These are phyloP conservation scores for Cephus cinctus DNA, from an alignment of 1,140 invertebrate species.

Conservation along the genomic window DNA sequence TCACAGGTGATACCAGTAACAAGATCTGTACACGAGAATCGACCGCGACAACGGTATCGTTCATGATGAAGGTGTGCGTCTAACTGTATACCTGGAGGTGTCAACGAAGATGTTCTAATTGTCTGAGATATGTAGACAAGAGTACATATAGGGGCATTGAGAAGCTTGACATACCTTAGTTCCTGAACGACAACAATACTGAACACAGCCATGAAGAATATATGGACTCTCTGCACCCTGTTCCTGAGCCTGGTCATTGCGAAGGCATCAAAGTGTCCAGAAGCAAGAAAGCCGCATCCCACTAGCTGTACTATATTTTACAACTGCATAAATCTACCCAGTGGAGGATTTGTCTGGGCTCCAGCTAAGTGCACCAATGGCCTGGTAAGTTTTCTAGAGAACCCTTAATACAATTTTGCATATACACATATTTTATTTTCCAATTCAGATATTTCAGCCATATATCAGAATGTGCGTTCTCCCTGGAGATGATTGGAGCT, in stretches of 20 bases:
- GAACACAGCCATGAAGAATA: conserved; percentile 17
- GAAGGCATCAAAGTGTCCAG: conserved; percentile 45
- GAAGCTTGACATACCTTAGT: background rate
- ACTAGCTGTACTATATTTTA: conserved; percentile 57
- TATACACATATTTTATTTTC: too few species aligned
- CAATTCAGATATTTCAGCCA: conserved; percentile 53
- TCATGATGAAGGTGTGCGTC: too few species aligned
- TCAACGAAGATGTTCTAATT: conserved; percentile 3
- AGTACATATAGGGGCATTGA: conserved; percentile 30
- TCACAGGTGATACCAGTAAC: too few species aligned
- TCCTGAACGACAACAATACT: background rate
- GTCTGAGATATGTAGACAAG: conserved; percentile 29
- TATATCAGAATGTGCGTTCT: conserved; percentile 53
- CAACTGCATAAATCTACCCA: conserved; percentile 53
- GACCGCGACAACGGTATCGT: too few species aligned
- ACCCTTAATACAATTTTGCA: too few species aligned
- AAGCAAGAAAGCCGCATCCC: conserved; percentile 50
- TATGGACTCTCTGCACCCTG: conserved; percentile 4
- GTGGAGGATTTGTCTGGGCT: conserved; percentile 52
- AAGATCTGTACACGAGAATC: too few species aligned
- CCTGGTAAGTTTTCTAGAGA: conserved; percentile 39
- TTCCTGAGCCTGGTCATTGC: conserved; percentile 3
- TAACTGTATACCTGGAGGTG: background rate
- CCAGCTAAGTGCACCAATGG: conserved; percentile 54
- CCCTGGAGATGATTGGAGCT: conserved; percentile 49